Conservation (phyloP, 2,113 vertebrate genomes). For the Pantherophis guttatus region DNA sequence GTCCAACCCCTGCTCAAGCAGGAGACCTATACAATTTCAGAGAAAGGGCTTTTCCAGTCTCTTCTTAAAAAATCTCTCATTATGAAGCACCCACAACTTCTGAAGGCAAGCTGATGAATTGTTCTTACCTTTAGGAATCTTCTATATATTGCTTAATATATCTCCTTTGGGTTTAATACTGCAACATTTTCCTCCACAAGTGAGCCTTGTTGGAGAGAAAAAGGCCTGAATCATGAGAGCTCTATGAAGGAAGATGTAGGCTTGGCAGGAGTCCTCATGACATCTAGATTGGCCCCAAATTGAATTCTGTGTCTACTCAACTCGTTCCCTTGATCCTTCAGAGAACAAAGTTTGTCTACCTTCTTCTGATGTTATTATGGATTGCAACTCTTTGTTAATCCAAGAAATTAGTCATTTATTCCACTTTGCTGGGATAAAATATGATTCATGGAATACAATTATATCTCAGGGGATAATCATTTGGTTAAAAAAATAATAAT, state of each 20-base stretch:
- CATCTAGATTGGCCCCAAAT: constrained; percentile 23
- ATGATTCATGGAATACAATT: constrained; percentile 68
- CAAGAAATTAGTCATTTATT: constrained; percentile 72
- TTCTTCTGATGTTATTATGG: constrained; percentile 50
- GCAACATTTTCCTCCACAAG: neutral
- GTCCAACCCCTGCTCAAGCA: neutral
- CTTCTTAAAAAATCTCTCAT: neutral
- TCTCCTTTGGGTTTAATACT: neutral
- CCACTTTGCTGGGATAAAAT: constrained; percentile 64
- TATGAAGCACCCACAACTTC: neutral
- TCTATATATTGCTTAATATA: neutral
- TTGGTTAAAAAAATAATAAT: constrained; percentile 50
- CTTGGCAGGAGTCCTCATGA: neutral
- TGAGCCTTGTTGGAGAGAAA: neutral
- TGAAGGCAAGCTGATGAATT: neutral
- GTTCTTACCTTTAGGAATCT: neutral
- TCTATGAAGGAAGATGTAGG: neutral
- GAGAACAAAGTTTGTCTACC: constrained; percentile 53
- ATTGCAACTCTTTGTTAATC: constrained; percentile 67
- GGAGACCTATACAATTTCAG: neutral
- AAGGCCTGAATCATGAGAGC: neutral
- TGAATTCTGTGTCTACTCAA: constrained; percentile 52
- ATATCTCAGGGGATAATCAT: constrained; percentile 70
- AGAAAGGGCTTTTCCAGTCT: neutral
- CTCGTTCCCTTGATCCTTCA: constrained; percentile 47